Evolutionary conservation across 2,113 vertebrate genomes (phyloP).

Genomic region (Thunnus thynnus): DNA sequence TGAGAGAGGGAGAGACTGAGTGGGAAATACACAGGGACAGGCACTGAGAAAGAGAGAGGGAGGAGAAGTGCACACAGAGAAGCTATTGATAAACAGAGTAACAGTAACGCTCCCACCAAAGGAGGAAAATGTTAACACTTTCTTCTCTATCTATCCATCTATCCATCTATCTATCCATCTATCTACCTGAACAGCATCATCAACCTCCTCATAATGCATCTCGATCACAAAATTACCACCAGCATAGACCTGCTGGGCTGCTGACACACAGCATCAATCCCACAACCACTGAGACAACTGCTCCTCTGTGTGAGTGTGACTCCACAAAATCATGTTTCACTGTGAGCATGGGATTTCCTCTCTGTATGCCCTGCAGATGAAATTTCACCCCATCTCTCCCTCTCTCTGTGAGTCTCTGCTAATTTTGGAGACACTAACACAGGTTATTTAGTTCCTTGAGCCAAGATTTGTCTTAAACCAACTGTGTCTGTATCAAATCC

Average conservation of each 20-base stretch:
- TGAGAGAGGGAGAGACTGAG: slow-evolving; percentile 7
- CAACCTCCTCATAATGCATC: slow-evolving; percentile 18
- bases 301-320: slow-evolving; percentile 30
- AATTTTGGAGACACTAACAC: slow-evolving; percentile 18
- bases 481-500: not conserved
- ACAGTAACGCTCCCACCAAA: slow-evolving; percentile 62
- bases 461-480: not conserved
- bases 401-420: not conserved
- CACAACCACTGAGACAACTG: slow-evolving; percentile 45
- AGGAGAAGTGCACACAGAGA: slow-evolving; percentile 73
- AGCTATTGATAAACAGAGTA: slow-evolving; percentile 76
- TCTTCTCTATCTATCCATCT: slow-evolving; percentile 43
- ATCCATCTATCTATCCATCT: slow-evolving; percentile 14
- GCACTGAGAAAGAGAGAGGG: slow-evolving; percentile 34
- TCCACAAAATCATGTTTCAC: slow-evolving; percentile 52
- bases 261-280: slow-evolving; percentile 59
- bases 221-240: slow-evolving; percentile 25
- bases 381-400: slow-evolving; percentile 10
- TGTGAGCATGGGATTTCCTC: slow-evolving; percentile 53
- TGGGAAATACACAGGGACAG: slow-evolving; percentile 34
- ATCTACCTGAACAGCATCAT: slow-evolving; percentile 16
- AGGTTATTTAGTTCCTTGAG: slow-evolving; percentile 12
- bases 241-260: slow-evolving; percentile 48
- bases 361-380: slow-evolving; percentile 45
- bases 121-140: slow-evolving; percentile 67